Conservation (phyloP, 2,888 invertebrate species). For the Stenoptilia bipunctidactyla region DNA sequence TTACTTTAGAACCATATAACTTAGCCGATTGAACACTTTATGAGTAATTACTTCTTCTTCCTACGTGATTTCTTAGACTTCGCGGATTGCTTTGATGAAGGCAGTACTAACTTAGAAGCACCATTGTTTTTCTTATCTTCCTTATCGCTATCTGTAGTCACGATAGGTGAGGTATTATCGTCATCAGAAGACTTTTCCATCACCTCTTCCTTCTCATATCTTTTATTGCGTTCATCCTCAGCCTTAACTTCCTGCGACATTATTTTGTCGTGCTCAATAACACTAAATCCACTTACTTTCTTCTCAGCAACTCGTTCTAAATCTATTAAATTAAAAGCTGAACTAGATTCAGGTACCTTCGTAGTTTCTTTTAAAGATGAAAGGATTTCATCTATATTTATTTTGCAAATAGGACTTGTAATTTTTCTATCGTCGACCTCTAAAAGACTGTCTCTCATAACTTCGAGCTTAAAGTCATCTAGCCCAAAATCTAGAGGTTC, state of each 20-base stretch:
- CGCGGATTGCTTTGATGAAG: constrained; percentile 49
- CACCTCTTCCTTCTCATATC: constrained; percentile 34
- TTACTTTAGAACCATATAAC: neutral
- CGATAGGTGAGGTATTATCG: constrained; percentile 59
- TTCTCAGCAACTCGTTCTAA: constrained; percentile 49
- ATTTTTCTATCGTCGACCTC: constrained; percentile 41
- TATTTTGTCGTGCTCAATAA: constrained; percentile 51
- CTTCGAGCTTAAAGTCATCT: constrained; percentile 56
- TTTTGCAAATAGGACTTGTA: constrained; percentile 57
- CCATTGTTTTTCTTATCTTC: constrained; percentile 51
- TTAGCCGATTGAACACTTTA: constrained; percentile 33
- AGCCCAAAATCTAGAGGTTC: constrained; percentile 52
- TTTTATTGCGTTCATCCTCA: constrained; percentile 40
- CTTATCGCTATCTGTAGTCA: constrained; percentile 71
- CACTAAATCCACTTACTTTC: constrained; percentile 50
- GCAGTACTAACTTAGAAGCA: constrained; percentile 39
- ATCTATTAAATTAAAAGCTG: constrained; percentile 51
- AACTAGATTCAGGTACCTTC: constrained; percentile 40
- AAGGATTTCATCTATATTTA: constrained; percentile 55
- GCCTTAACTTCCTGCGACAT: constrained; percentile 48
- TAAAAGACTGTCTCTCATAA: constrained; percentile 55
- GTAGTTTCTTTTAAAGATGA: constrained; percentile 53
- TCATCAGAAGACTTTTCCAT: constrained; percentile 73
- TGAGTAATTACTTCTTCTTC: constrained; percentile 69
- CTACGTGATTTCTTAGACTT: constrained; percentile 72